A percentile compares a stretch with the other conserved stretches of the same genome.
Conservation (phyloP, 2,888 invertebrate genomes). For the Nemoura dubitans region DNA sequence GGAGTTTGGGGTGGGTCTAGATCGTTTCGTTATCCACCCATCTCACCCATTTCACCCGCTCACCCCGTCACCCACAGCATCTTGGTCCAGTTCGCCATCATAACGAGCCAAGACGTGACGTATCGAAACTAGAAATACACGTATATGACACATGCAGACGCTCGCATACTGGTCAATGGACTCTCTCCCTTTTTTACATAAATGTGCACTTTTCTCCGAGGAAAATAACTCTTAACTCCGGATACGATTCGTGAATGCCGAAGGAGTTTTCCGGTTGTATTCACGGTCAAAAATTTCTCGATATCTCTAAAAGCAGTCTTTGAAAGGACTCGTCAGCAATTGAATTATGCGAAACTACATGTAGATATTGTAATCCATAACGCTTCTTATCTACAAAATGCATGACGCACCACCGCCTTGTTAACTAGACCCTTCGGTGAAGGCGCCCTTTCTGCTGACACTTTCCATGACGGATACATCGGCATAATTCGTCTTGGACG, state of each 20-base stretch:
- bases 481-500: not conserved
- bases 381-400: not conserved
- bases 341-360: not conserved
- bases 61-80: not conserved
- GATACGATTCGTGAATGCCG: too few relatives aligned
- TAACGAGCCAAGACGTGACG: too few relatives aligned
- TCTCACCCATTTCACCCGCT: not conserved
- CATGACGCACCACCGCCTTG: not conserved
- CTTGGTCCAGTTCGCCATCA: not conserved
- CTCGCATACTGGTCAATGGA: too few relatives aligned
- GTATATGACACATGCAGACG: too few relatives aligned
- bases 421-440: not conserved
- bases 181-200: too few relatives aligned
- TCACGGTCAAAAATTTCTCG: too few relatives aligned
- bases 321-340: not conserved
- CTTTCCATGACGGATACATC: not conserved
- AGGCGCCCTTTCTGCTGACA: not conserved
- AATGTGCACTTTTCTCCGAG: too few relatives aligned
- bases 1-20: conserved; percentile 25
- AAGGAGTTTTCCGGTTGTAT: too few relatives aligned
- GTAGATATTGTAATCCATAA: too few relatives aligned
- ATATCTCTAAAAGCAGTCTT: too few relatives aligned
- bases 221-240: too few relatives aligned
- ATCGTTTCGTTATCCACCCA: conserved; percentile 7
- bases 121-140: too few relatives aligned